Conservation (phyloP, 2,113 vertebrate genomes). For the Patagioenas fasciata region DNA sequence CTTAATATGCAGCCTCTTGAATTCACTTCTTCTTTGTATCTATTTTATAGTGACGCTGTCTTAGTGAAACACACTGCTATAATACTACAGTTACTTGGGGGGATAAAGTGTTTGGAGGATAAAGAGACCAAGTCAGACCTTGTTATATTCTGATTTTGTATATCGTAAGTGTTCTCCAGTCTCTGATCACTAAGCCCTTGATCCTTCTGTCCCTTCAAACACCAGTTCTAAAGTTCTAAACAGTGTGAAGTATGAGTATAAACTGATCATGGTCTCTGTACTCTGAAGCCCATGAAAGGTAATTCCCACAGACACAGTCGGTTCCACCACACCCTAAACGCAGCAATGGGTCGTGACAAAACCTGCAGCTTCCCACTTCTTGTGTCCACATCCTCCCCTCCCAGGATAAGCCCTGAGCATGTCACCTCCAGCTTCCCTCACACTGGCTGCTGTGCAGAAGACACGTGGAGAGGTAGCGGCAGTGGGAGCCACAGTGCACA, state of each 20-base stretch:
- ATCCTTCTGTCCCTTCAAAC: background rate
- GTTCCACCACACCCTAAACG: background rate
- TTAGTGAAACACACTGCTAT: background rate
- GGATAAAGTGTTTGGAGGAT: background rate
- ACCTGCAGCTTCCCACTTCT: background rate
- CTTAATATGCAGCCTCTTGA: background rate
- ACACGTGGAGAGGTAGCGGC: accelerated
- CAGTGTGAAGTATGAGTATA: background rate
- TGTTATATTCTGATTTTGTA: background rate
- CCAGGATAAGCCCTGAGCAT: background rate
- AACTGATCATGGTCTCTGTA: accelerated
- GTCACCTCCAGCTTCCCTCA: background rate
- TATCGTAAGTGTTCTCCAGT: background rate
- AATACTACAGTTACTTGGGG: background rate
- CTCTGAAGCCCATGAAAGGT: background rate
- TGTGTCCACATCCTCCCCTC: accelerated
- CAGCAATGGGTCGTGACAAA: background rate
- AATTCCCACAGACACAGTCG: background rate
- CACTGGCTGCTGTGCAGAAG: background rate
- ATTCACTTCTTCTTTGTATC: background rate
- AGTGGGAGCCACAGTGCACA: background rate
- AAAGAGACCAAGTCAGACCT: background rate
- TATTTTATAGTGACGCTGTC: background rate
- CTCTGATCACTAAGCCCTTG: background rate
- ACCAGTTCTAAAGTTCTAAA: accelerated